Conservation (phyloP, 2,113 vertebrate genomes). For the Felis chaus region DNA sequence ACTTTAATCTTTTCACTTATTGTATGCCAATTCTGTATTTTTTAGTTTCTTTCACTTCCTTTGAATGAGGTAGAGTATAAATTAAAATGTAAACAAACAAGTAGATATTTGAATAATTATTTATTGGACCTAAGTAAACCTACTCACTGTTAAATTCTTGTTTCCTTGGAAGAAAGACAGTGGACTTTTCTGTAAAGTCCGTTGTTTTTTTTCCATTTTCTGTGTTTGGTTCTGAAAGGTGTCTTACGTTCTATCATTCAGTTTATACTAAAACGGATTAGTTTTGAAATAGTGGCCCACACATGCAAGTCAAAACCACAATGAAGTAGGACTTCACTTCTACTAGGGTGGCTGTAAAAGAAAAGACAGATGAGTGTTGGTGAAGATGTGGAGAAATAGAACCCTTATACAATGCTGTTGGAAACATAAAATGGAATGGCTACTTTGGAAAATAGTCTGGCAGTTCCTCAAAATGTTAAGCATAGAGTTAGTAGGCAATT, state of each 20-base stretch:
- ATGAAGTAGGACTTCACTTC: background rate
- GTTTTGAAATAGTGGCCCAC: background rate
- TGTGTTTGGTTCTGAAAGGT: background rate
- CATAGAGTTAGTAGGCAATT: background rate
- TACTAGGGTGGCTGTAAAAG: background rate
- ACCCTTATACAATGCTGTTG: background rate
- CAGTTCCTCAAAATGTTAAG: background rate
- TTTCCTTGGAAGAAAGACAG: background rate
- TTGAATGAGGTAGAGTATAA: background rate
- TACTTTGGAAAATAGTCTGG: background rate
- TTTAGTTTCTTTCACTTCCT: slow-evolving; percentile 18
- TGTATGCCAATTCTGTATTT: background rate
- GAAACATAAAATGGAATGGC: background rate
- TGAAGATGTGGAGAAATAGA: background rate
- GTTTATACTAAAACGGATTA: background rate
- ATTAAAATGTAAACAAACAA: background rate
- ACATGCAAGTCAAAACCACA: background rate
- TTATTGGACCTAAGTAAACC: background rate
- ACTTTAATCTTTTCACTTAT: background rate
- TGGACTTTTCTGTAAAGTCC: background rate
- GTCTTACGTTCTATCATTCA: background rate
- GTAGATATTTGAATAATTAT: background rate
- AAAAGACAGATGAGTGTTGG: background rate
- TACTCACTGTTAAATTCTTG: background rate
- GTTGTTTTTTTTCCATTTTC: background rate